phyloP scores from a whole-genome alignment of 2,797 vertebrate genomes.

The Acrocephalus scirpaceus region DNA sequence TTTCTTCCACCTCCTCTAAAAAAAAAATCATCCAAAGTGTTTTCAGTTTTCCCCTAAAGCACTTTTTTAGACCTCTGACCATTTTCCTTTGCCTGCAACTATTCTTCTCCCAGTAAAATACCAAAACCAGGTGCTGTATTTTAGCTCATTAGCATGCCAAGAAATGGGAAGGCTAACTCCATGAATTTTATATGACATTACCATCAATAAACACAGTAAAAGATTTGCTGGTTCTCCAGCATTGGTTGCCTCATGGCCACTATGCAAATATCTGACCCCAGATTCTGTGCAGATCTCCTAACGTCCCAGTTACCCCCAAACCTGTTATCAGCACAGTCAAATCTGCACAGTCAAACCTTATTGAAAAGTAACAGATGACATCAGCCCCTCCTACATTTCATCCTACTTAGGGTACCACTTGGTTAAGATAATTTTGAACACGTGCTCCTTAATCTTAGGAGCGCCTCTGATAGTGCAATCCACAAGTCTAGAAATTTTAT shows the following conservation, averaged over 20 bases:
- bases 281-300: neutral
- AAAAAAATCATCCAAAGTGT: neutral
- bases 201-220: neutral
- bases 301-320: neutral
- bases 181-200: neutral
- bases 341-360: neutral
- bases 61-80: neutral
- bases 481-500: neutral
- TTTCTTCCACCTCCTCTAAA: neutral
- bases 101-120: neutral
- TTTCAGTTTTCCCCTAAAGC: neutral
- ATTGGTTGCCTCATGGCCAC: neutral
- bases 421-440: neutral
- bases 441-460: neutral
- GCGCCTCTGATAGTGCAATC: neutral
- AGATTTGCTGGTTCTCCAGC: neutral
- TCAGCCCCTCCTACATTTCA: neutral
- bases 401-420: neutral
- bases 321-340: neutral
- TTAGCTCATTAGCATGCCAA: neutral
- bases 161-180: neutral
- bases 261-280: neutral
- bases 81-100: neutral
- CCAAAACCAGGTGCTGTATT: neutral
- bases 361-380: neutral